Evolutionary conservation across 2,888 invertebrate species (phyloP), one percentile per base, ranked within the genome.

Genomic region (Limnephilus marmoratus): DNA sequence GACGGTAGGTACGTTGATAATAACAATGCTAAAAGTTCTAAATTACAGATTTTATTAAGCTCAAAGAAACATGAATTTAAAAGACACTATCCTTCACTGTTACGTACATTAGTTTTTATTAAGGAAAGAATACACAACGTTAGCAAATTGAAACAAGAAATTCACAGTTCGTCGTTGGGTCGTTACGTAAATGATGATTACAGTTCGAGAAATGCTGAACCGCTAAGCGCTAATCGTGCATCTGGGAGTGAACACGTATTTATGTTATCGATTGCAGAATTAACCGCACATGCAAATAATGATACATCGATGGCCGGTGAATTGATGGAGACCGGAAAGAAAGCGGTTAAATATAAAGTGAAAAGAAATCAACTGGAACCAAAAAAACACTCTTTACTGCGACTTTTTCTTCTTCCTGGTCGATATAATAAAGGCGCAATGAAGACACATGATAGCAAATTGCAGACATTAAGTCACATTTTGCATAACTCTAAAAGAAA

Each of bases 351-450:
- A 49, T 68, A 0, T 31, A 87, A 11, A 87, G 18, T 31, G 68
- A 87, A 87, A 87, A 87, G 34, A 68, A 87, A 68, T 87, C 53
- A 53, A 68, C 18, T 87, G 68, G 53, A 87, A 68, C 87, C 68
- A 15, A 53, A 34, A 68, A 41, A 86, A n/a, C 13, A 86, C 41
- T 86, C 85, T 82, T 29, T 29, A 86, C 45, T 86, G 49, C 85
- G 13, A 45, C 41, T 24, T 29, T 18, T 45, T 15, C 85, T 86
- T 86, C 85, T 45, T 86, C 45, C 41, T 86, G 29, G n/a, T 49
- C 85, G 15, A 24, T 34, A 83, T 24, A 83, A 37, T 34, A 31
- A 83, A 68, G 68, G 7, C 24, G 68, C 68, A 68, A 68, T 0
- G 24, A 24, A 24, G 18, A 24, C 4, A n/a, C 7, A n/a, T n/a